A percentile compares a stretch with the other conserved stretches of the same genome.
Evolutionary conservation across 2,888 invertebrate genomes (phyloP).

Genomic region (Prosopocoilus inquinatus): DNA sequence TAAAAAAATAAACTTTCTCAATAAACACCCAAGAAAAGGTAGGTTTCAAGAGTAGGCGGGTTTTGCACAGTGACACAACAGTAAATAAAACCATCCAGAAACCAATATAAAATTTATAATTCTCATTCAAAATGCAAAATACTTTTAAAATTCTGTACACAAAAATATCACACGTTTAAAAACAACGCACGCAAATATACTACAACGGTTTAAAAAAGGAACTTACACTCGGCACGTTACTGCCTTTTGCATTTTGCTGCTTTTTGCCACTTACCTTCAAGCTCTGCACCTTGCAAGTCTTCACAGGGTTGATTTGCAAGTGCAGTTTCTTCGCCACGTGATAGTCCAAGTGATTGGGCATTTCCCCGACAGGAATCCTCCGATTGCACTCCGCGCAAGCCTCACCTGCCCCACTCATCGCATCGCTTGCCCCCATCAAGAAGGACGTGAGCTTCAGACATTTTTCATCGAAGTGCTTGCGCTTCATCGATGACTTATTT

Average conservation of each 20-base stretch:
- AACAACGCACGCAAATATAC: not conserved
- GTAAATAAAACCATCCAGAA: not conserved
- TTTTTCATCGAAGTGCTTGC: slow-evolving; percentile 14
- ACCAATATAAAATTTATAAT: not conserved
- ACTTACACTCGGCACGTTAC: slow-evolving; percentile 13
- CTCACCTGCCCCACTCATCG: slow-evolving; percentile 22
- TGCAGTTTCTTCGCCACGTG: slow-evolving; percentile 81
- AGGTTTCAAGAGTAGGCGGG: no score
- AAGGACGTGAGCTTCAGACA: slow-evolving; percentile 20
- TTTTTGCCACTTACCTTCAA: not conserved
- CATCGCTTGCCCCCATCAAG: slow-evolving; percentile 36
- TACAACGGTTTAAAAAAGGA: slow-evolving; percentile 25
- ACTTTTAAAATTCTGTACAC: not conserved
- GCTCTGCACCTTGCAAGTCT: not conserved
- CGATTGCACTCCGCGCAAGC: slow-evolving; percentile 67
- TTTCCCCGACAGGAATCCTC: slow-evolving; percentile 55
- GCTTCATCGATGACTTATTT: slow-evolving; percentile 20
- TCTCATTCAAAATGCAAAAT: not conserved
- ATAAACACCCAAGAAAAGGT: no score
- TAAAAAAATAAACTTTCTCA: no score
- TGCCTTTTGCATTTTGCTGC: not conserved
- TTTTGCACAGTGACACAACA: not conserved
- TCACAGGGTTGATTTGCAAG: slow-evolving; percentile 56
- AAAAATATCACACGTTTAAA: no score
- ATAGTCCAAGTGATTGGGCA: slow-evolving; percentile 74